A percentile compares a stretch with the other conserved stretches of the same genome.
Conservation (phyloP, 2,888 invertebrate species). For the Drosophila heteroneura region DNA sequence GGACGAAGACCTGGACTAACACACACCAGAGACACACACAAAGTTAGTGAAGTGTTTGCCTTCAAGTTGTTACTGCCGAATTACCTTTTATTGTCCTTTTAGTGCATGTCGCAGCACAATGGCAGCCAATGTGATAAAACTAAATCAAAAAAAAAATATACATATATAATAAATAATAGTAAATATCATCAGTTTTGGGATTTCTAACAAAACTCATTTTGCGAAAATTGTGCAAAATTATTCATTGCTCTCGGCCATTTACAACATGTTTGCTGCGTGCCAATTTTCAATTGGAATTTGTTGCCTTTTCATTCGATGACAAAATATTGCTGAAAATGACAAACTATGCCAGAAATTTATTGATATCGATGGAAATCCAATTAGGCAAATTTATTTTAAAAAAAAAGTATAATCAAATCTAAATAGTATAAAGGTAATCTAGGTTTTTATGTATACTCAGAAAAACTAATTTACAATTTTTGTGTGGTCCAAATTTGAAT, state of each 20-base stretch:
- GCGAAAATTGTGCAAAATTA: slow-evolving; percentile 25
- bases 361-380: slow-evolving; percentile 14
- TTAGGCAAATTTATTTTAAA: slow-evolving; percentile 4
- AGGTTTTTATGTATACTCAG: not conserved
- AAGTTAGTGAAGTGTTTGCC: slow-evolving; percentile 77
- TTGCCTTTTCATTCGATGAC: slow-evolving; percentile 5
- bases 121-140: slow-evolving; percentile 38
- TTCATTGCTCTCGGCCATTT: slow-evolving; percentile 24
- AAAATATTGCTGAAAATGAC: slow-evolving; percentile 1
- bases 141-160: slow-evolving; percentile 33
- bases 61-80: slow-evolving; percentile 75
- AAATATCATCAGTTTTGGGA: slow-evolving; percentile 22
- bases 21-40: slow-evolving; percentile 27
- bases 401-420: not conserved
- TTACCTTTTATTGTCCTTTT: slow-evolving; percentile 77
- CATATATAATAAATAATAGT: not conserved
- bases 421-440: not conserved
- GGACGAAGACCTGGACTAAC: slow-evolving; percentile 22
- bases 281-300: slow-evolving; percentile 15
- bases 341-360: slow-evolving; percentile 5
- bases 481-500: not conserved
- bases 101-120: slow-evolving; percentile 50
- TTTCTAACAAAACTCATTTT: slow-evolving; percentile 19
- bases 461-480: not conserved
- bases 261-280: slow-evolving; percentile 11